Evolutionary conservation across 2,888 invertebrate genomes (phyloP).

Genomic region (Epirrhoe alternata): DNA sequence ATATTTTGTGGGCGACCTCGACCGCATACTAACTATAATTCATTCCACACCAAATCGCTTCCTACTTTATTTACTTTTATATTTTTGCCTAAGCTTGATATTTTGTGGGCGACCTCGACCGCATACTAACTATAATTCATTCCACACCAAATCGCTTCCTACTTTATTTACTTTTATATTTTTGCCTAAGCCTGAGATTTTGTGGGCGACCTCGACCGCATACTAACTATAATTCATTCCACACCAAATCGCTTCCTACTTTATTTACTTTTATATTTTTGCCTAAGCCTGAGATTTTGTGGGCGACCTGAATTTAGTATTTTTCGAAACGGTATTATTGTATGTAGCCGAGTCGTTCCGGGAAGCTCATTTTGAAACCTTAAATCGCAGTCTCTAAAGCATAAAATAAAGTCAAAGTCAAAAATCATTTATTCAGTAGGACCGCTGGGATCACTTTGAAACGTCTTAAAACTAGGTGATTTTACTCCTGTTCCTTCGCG

Average conservation of each 20-base stretch:
- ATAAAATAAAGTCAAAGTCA: no score
- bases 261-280: slow-evolving; percentile 12
- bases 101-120: no score
- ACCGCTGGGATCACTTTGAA: no score
- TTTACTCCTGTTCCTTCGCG: no score
- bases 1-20: no score
- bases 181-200: slow-evolving; percentile 6
- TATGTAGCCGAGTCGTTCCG: background rate
- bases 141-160: slow-evolving; percentile 8
- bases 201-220: no score
- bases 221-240: slow-evolving; percentile 4
- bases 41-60: slow-evolving; percentile 9
- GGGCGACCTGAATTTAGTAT: background rate
- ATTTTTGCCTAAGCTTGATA: slow-evolving; percentile 3
- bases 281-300: slow-evolving; percentile 1
- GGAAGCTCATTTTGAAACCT: background rate
- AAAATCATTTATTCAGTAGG: no score
- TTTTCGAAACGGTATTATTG: background rate
- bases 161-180: slow-evolving; percentile 12
- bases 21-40: background rate
- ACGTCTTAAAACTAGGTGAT: no score
- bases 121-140: slow-evolving; percentile 1
- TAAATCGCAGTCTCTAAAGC: background rate
- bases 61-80: slow-evolving; percentile 12
- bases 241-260: slow-evolving; percentile 9